Conservation (phyloP, 30 jellyfish, hydroid and myxozoan genomes). For the Hydractinia symbiolongicarpus region DNA sequence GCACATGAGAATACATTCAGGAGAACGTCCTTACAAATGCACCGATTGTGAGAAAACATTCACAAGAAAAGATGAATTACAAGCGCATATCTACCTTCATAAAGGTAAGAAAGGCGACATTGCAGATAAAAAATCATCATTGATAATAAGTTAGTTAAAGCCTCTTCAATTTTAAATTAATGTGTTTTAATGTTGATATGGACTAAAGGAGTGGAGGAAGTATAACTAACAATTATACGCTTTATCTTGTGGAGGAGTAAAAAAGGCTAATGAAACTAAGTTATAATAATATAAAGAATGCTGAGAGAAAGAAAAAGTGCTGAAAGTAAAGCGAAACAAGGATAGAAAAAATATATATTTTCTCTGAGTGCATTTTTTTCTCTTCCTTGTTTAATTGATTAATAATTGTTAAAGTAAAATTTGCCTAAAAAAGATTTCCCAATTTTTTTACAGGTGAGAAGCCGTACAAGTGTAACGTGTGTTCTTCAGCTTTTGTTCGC, state of each 20-base stretch:
- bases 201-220: too few relatives aligned
- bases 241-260: too few relatives aligned
- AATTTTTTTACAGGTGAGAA: conserved; percentile 48
- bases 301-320: too few relatives aligned
- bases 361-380: background rate
- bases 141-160: background rate
- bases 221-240: too few relatives aligned
- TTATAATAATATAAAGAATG: too few relatives aligned
- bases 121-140: background rate
- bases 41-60: conserved; percentile 77
- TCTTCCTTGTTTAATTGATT: background rate
- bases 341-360: too few relatives aligned
- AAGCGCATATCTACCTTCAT: conserved; percentile 85
- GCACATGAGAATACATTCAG: conserved; percentile 74
- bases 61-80: conserved; percentile 83
- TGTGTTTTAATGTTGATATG: background rate
- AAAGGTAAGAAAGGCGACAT: conserved; percentile 44
- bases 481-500: conserved; percentile 81
- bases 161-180: background rate
- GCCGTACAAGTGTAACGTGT: conserved; percentile 71
- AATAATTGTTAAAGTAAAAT: background rate
- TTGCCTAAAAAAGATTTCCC: background rate
- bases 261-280: too few relatives aligned
- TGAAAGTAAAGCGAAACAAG: too few relatives aligned
- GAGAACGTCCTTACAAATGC: conserved; percentile 86